Percentiles rank a stretch among this genome's conserved stretches.
phyloP scores from a whole-genome alignment of 2,797 vertebrate genomes.

The Octomys mimax region DNA sequence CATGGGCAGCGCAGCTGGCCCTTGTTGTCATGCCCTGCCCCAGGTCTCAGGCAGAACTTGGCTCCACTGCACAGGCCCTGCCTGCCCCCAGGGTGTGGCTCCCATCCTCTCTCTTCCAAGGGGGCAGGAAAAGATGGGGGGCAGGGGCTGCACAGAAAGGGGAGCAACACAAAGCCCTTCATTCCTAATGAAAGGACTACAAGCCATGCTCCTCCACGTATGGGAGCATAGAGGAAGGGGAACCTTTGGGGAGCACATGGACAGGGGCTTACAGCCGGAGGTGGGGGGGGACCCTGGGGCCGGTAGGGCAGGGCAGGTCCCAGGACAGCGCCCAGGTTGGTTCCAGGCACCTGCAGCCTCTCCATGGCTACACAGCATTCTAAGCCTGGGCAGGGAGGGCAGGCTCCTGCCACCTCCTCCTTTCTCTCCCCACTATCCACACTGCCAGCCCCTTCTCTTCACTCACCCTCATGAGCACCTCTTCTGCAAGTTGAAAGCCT shows the following conservation, averaged over 20 bases:
- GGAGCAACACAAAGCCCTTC: background rate
- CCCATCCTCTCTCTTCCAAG: no score
- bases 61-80: background rate
- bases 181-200: background rate
- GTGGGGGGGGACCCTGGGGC: background rate
- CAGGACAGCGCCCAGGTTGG: no score
- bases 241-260: no score
- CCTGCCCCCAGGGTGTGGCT: background rate
- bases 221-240: no score
- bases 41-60: background rate
- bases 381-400: background rate
- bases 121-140: background rate
- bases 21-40: background rate
- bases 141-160: background rate
- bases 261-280: background rate
- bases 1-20: rapidly evolving
- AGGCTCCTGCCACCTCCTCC: background rate
- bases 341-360: background rate
- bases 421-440: background rate
- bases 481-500: no score
- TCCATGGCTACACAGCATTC: background rate
- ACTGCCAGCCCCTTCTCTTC: background rate
- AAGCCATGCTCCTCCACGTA: background rate
- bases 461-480: no score
- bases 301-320: background rate